These are phyloP conservation scores for Trissolcus japonicus DNA, from an alignment of 2,888 invertebrate genomes.

Conservation along the genomic window DNA sequence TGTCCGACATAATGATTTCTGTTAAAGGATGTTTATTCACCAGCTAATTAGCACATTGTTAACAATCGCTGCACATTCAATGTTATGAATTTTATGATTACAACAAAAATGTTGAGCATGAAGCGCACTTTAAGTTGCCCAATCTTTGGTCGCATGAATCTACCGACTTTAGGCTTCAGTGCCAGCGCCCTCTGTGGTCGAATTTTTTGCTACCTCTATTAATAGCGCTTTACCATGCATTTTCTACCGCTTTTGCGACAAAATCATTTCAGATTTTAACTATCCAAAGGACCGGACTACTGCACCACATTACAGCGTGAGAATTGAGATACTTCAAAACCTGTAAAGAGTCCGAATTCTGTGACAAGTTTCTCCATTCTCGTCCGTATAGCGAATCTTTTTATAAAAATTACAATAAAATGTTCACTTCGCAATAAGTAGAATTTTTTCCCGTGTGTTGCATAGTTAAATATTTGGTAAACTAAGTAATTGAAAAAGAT, in stretches of 20 bases:
- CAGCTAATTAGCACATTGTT: slow-evolving; percentile 22
- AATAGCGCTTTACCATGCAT: slow-evolving; percentile 55
- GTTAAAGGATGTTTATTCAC: neutral
- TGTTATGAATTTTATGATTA: slow-evolving; percentile 11
- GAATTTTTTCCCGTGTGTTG: no score
- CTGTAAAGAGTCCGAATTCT: no score
- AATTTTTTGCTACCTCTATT: slow-evolving; percentile 44
- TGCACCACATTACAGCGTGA: neutral
- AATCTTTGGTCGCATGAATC: slow-evolving; percentile 74
- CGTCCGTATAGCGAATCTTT: no score
- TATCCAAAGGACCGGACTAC: slow-evolving; percentile 11
- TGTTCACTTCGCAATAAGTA: no score
- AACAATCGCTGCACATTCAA: slow-evolving; percentile 41
- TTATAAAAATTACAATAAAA: no score
- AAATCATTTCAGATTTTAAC: slow-evolving; percentile 27
- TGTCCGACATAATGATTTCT: slow-evolving; percentile 11
- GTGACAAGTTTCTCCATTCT: no score
- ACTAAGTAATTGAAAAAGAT: no score
- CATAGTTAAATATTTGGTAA: no score
- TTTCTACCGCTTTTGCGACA: slow-evolving; percentile 39
- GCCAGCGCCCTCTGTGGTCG: slow-evolving; percentile 50
- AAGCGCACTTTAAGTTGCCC: slow-evolving; percentile 60
- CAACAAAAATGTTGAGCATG: slow-evolving; percentile 34
- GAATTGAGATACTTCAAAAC: no score
- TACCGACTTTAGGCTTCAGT: slow-evolving; percentile 73